These are phyloP conservation scores for Huso huso DNA, from an alignment of 2,797 vertebrate genomes.

Conservation along the genomic window DNA sequence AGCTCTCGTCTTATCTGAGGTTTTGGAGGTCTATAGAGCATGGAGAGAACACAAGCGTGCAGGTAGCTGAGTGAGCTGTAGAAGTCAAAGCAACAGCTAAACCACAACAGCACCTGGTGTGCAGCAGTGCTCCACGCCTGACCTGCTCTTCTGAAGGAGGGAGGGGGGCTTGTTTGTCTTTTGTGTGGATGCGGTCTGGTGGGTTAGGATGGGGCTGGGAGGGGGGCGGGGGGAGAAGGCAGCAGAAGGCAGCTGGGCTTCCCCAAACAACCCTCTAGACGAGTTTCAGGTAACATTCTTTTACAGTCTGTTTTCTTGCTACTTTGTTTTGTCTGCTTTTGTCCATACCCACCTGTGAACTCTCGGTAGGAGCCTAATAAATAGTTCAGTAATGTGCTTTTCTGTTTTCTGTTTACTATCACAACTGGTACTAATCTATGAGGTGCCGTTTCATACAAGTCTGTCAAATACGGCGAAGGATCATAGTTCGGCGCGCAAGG, in stretches of 20 bases:
- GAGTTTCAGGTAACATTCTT: too few species aligned
- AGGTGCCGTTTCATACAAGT: too few species aligned
- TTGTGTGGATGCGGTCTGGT: conserved; percentile 5
- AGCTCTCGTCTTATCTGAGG: conserved; percentile 13
- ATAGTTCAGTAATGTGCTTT: too few species aligned
- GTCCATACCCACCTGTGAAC: too few species aligned
- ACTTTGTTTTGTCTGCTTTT: too few species aligned
- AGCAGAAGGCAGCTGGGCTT: background rate
- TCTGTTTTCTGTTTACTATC: too few species aligned
- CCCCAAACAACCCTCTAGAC: too few species aligned
- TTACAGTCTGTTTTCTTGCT: too few species aligned
- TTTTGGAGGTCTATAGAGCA: background rate
- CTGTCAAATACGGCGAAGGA: too few species aligned
- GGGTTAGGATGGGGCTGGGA: background rate
- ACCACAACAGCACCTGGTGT: conserved; percentile 7
- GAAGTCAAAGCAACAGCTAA: conserved; percentile 2
- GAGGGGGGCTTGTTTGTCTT: background rate
- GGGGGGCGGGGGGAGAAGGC: background rate
- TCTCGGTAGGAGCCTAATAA: too few species aligned
- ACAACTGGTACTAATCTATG: too few species aligned
- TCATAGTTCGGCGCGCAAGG: too few species aligned
- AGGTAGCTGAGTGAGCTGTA: background rate
- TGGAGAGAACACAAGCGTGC: background rate
- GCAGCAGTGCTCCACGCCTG: background rate
- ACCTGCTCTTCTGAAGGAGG: background rate